Conservation (phyloP, 2,113 vertebrate genomes). For the Microcebus ravelobensis region DNA sequence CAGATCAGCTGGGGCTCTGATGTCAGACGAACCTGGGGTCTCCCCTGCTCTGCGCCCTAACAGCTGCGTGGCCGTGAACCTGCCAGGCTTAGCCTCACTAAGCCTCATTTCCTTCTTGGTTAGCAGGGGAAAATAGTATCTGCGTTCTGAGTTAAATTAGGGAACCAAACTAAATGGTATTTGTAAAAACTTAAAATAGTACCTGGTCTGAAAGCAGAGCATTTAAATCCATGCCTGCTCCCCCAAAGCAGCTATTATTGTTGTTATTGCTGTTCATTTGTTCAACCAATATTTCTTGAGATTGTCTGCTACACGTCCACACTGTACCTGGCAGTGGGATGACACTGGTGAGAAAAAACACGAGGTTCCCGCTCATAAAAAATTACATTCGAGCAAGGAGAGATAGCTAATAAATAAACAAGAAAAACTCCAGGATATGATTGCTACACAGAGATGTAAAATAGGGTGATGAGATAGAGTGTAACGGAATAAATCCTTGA, state of each 20-base stretch:
- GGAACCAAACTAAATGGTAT: conserved; percentile 21
- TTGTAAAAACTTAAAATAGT: not conserved
- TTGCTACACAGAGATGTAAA: not conserved
- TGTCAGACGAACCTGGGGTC: not conserved
- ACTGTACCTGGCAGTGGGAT: not conserved
- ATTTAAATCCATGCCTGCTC: not conserved
- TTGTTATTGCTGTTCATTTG: not conserved
- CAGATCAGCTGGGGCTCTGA: not conserved
- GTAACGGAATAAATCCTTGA: not conserved
- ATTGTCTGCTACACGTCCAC: not conserved
- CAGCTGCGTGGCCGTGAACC: not conserved
- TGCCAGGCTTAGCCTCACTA: not conserved
- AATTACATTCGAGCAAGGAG: not conserved
- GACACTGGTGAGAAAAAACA: not conserved
- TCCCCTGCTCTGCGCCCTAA: not conserved
- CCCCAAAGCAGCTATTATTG: not conserved
- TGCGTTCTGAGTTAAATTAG: not conserved
- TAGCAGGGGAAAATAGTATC: not conserved
- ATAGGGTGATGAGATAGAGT: not conserved
- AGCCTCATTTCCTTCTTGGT: conserved; percentile 49
- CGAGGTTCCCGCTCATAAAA: not conserved
- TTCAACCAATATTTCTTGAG: not conserved
- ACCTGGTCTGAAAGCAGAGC: not conserved
- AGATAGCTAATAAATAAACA: not conserved
- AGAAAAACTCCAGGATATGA: not conserved